Evolutionary conservation across 1,140 invertebrate genomes (phyloP), one percentile per base, ranked within the genome.

Genomic region (Lordiphosa mommai): DNA sequence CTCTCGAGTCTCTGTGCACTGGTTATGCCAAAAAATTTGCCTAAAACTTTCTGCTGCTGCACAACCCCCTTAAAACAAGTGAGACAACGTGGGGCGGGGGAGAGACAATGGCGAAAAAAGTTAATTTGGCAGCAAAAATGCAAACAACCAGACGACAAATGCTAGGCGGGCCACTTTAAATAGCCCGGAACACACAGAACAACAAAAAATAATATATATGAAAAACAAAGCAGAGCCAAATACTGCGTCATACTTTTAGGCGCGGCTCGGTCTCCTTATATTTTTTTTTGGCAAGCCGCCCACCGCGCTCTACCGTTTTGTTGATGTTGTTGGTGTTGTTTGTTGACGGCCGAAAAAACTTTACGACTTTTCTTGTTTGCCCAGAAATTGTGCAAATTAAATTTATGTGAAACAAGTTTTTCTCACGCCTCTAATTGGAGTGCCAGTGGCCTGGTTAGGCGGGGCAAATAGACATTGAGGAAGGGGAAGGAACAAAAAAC

Each of bases 41-140:
- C 71, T 71, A 76, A 52, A 82, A 82, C 61, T 80, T 73, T 76
- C 33, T 32, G 32, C 13, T 70, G 74, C 38, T 36, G 32, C 13
- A 29, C 40, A 33, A 43, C 38, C 29, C 34, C 9, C 32, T 2
- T 5, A 13, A 13, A 20, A 40, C n/a, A n/a, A n/a, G n/a, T n/a
- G n/a, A n/a, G n/a, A n/a, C n/a, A 37, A 33, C 50, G 57, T 10
- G 32, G 44, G n/a, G n/a, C n/a, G n/a, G n/a, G n/a, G n/a, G n/a
- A n/a, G 43, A 77, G 68, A 80, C 66, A 82, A 80, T 82, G 57
- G 74, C 65, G 71, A 80, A 80, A 80, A 80, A 82, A 82, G 71
- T 82, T 82, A 82, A 82, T 80, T 80, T 80, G 76, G 76, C 76
- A 80, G 67, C 71, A 53, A 71, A 82, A 82, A 82, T 74, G 66